Evolutionary conservation across 2,888 invertebrate species (phyloP), one percentile per base, ranked within the genome.

Genomic region (Laspeyria flexula): DNA sequence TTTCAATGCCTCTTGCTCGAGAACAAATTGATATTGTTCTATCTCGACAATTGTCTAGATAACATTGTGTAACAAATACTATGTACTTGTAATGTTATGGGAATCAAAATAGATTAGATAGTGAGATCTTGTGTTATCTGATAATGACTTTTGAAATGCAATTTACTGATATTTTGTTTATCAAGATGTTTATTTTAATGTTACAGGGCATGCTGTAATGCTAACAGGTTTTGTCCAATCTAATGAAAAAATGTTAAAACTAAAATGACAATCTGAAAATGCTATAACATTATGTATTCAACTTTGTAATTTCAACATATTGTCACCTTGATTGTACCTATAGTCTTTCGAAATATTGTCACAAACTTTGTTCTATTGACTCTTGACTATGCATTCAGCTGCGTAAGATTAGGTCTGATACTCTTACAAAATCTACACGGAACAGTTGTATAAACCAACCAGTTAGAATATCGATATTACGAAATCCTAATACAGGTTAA

Each of bases 401-500:
- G 34, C 43, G 33, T 10, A 11, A 16, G 31, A 47, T 56, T 41
- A 37, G 30, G 31, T 30, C 18, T 25, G 13, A 51, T 29, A 42
- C 35, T 30, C 30, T 35, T 43, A 31, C 41, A 51, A 37, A 31
- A 41, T 37, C 16, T 6, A 51, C 41, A 44, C 9, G 27, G 18
- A 13, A 25, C 51, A 45, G 40, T 51, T 51, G 40, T 41, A 15
- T 16, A 50, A 50, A 44, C 30, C 10, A 7, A 37, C 23, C 31
- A 41, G 30, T 25, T 25, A 25, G 25, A 25, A 41, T 41, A 44
- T 35, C 40, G 23, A 44, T 41, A 43, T 59, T 58, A 48, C 27
- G 29, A 50, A 55, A 53, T 27, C 31, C 11, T 13, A 40, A 56
- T 40, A 42, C 59, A 54, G 39, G 54, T 63, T 60, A 65, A 58